Percentiles rank a stretch among this genome's conserved stretches.
Conservation (phyloP, 2,797 vertebrate species). For the Sparidentex hasta region DNA sequence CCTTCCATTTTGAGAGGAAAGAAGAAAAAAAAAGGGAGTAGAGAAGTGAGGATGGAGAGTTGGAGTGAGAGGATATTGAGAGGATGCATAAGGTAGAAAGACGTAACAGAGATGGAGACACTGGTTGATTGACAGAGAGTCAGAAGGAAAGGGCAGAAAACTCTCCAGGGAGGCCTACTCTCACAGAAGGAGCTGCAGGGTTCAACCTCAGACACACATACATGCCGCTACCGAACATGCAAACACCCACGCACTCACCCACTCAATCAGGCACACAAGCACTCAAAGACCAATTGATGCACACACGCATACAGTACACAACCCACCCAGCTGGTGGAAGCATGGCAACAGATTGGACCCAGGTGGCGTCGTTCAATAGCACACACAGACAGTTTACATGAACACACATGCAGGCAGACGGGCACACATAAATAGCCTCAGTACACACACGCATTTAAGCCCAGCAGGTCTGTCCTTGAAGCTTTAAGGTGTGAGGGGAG, state of each 20-base stretch:
- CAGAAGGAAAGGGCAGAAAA: constrained; percentile 61
- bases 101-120: constrained; percentile 3
- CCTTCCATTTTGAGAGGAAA: constrained; percentile 27
- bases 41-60: not conserved
- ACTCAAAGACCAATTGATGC: constrained; percentile 40
- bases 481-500: constrained; percentile 43
- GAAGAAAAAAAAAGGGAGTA: not conserved
- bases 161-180: constrained; percentile 53
- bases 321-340: constrained; percentile 66
- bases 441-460: constrained; percentile 10
- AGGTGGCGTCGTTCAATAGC: constrained; percentile 59
- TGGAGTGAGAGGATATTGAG: not conserved
- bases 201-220: constrained; percentile 50
- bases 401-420: constrained; percentile 13
- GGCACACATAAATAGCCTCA: not conserved
- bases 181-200: constrained; percentile 59
- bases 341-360: constrained; percentile 59
- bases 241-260: constrained; percentile 54
- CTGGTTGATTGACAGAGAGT: constrained; percentile 57
- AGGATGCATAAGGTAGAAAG: not conserved
- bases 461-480: constrained; percentile 46
- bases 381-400: constrained; percentile 29
- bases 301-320: constrained; percentile 21
- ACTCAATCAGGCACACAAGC: constrained; percentile 51
- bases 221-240: constrained; percentile 30